Base-by-base conservation (phyloP, 2,888 invertebrate genomes). In the Tipula vernalis region DNA sequence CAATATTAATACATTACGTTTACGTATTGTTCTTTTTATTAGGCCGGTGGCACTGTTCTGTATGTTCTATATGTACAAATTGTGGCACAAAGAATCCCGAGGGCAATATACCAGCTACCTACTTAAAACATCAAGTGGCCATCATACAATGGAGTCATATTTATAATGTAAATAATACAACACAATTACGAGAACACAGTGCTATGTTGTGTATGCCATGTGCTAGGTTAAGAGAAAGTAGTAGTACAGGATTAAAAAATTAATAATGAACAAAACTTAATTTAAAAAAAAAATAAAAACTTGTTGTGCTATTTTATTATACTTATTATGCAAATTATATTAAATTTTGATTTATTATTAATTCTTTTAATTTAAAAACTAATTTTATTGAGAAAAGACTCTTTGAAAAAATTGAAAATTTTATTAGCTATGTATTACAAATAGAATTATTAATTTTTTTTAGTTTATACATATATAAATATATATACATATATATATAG, bases 21-120 rank as follows among this genome's bases (percentile, higher is more conserved):
- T 6, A 6, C 6, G 5, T 57, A 5, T 71, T 71, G 2, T 71
- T 71, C 28, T 0, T 71, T 71, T 28, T 4, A 71, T 71, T 89
- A 94, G 94, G 94, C 51, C 95, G 96, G 86, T 98, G 98, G 98
- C 96, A 97, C 90, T 98, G 98, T 91, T 94, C 94, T 87, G 94
- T 95, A 89, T 97, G 97, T 90, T 94, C 95, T 8, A 92, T 95
- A 87, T 96, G 94, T 89, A 93, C 93, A 90, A 93, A 94, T 87
- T 94, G 94, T 90, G 94, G 94, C 86, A 92, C 94, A 87, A 93
- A 93, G 0, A 91, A 92, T 57, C 92, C 94, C 1, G 90, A 91
- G 88, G 93, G 93, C 87, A 91, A 92, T 41, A 87, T 86, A 39
- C 88, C 92, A 88, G 92, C 92, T 89, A 92, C 92, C 89, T 91